Conservation (phyloP, 2,888 invertebrate genomes). For the Cosmopolites sordidus region DNA sequence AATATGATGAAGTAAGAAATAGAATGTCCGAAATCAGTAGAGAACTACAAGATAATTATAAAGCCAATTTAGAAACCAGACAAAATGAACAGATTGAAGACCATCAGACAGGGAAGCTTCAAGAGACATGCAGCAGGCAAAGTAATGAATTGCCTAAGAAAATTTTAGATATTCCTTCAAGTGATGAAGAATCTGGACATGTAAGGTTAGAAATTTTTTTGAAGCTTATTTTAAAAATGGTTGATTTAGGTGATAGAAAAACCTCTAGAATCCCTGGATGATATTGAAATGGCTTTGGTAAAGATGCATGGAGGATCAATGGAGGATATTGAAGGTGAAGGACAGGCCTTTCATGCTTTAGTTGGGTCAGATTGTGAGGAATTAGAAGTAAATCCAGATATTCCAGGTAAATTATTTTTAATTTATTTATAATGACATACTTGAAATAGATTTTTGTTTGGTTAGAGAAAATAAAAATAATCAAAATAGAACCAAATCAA, state of each 20-base stretch:
- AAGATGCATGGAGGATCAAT: slow-evolving; percentile 40
- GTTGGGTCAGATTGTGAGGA: slow-evolving; percentile 38
- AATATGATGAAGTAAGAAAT: slow-evolving; percentile 58
- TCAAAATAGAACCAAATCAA: slow-evolving; percentile 36
- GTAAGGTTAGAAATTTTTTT: slow-evolving; percentile 8
- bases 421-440: slow-evolving; percentile 2
- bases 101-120: background rate
- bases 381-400: slow-evolving; percentile 40
- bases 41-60: slow-evolving; percentile 54
- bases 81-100: background rate
- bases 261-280: slow-evolving; percentile 38
- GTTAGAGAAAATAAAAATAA: slow-evolving; percentile 17
- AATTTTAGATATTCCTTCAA: slow-evolving; percentile 45
- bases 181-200: slow-evolving; percentile 23
- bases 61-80: slow-evolving; percentile 38
- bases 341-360: slow-evolving; percentile 28
- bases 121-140: slow-evolving; percentile 11
- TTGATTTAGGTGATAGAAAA: slow-evolving; percentile 22
- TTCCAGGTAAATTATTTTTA: slow-evolving; percentile 3
- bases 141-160: slow-evolving; percentile 41
- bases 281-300: slow-evolving; percentile 45
- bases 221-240: too few species aligned
- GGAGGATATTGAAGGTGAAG: slow-evolving; percentile 27
- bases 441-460: background rate
- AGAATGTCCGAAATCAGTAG: slow-evolving; percentile 51